Evolutionary conservation across 1,140 invertebrate genomes (phyloP), one percentile per base, ranked within the genome.

Genomic region (Drosophila tani): DNA sequence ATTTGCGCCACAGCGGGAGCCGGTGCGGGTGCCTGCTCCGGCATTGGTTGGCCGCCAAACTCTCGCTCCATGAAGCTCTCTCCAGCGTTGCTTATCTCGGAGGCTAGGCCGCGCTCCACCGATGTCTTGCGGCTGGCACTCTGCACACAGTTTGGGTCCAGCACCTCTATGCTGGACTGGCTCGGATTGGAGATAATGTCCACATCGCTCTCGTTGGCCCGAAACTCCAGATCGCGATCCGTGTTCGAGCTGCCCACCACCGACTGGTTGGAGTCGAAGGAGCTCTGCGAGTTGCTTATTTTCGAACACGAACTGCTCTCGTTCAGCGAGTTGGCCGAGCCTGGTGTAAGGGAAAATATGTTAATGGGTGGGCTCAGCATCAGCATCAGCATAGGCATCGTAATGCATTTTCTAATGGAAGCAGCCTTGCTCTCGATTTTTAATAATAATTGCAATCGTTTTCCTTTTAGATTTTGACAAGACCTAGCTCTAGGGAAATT

Each of bases 141-240:
- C 92, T 70, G 92, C 9, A 67, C 66, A 15, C n/a, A 58, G 77
- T 56, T 92, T 64, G 94, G 94, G 80, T 95, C 95, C 14, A 95
- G 70, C 38, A 95, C 94, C 91, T 95, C 95, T 19, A 95, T 95
- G 64, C 95, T 95, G 81, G 94, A 95, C 79, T 95, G 94, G 92
- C 95, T 95, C 15, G 95, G 95, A 93, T 95, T 95, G 49, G 95
- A 95, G n/a, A 95, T 93, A 46, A 95, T 93, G 84, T 95, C 95
- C 71, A 95, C 94, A 78, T 95, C 95, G 81, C 95, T 95, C 75
- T 95, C 95, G 50, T 87, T 92, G 4, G 81, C 82, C n/a, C 79
- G 83, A 50, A 92, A 92, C 63, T 92, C 91, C 21, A 82, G 51
- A 63, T 91, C 87, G 38, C 85, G 82, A 15, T 92, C 91, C 6